phyloP scores from a whole-genome alignment of 2,113 vertebrate genomes.

The Clarias macrocephalus region DNA sequence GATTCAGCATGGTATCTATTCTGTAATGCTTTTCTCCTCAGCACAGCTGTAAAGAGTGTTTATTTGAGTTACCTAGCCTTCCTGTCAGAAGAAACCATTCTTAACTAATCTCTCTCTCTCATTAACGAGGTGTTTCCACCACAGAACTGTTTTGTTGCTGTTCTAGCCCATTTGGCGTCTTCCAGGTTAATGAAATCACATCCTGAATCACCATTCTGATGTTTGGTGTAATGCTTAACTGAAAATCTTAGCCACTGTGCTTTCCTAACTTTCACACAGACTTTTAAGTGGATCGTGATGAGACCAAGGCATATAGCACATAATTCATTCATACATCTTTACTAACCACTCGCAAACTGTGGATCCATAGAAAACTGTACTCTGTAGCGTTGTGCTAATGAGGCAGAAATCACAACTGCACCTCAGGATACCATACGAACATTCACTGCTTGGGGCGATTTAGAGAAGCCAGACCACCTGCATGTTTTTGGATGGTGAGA shows the following conservation, averaged over 20 bases:
- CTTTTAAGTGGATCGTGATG: constrained; percentile 8
- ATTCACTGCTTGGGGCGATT: not conserved
- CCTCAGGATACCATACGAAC: not conserved
- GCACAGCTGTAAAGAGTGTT: not conserved
- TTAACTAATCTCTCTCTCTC: not conserved
- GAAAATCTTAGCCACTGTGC: not conserved
- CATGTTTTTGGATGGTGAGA: not conserved
- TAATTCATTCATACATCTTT: not conserved
- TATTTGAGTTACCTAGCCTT: not conserved
- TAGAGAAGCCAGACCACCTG: not conserved
- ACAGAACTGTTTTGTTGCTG: not conserved
- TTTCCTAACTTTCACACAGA: constrained; percentile 31
- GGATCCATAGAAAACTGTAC: not conserved
- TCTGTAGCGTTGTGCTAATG: not conserved
- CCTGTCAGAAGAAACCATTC: not conserved
- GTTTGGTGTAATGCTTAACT: not conserved
- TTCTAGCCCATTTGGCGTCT: not conserved
- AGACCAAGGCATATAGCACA: constrained; percentile 3
- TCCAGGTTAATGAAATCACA: not conserved
- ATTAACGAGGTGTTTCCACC: not conserved
- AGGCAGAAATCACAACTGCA: not conserved
- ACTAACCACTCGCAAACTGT: not conserved
- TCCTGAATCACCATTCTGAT: not conserved
- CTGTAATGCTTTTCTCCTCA: not conserved
- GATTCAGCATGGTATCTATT: not conserved